Evolutionary conservation across 2,888 invertebrate genomes (phyloP).

Genomic region (Apamea epomidion): DNA sequence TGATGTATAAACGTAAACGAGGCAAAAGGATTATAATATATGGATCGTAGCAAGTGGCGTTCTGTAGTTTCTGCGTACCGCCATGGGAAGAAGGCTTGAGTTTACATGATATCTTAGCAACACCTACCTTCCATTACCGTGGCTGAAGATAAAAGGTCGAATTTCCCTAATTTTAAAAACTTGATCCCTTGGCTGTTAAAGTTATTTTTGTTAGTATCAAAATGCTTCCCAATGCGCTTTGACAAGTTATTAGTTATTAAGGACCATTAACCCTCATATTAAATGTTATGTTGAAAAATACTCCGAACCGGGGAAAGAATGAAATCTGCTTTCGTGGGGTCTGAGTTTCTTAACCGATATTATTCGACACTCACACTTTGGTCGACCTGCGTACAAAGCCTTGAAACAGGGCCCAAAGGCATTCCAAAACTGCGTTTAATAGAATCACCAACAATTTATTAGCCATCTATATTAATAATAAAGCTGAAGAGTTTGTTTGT

Average conservation of each 20-base stretch:
- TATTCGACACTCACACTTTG: neutral
- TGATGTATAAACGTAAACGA: too few species aligned
- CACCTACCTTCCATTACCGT: neutral
- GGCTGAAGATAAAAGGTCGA: neutral
- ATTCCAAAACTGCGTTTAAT: neutral
- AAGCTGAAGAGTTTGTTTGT: too few species aligned
- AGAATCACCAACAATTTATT: neutral
- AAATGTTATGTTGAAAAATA: neutral
- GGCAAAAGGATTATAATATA: too few species aligned
- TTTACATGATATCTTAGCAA: neutral
- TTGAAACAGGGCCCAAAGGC: neutral
- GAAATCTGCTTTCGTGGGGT: neutral
- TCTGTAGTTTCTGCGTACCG: neutral
- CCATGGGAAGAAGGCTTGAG: too few species aligned
- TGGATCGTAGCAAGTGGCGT: neutral
- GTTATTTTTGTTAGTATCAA: too few species aligned
- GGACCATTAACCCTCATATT: neutral
- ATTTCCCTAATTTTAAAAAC: neutral
- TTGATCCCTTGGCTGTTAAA: neutral
- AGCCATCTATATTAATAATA: neutral
- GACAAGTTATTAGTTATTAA: neutral
- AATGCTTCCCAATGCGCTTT: neutral
- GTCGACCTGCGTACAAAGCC: neutral
- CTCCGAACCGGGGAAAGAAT: neutral
- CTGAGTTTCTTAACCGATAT: neutral